Percentiles rank a stretch among this genome's conserved stretches.
phyloP scores from a whole-genome alignment of 2,888 invertebrate genomes.

The Latheticus oryzae region DNA sequence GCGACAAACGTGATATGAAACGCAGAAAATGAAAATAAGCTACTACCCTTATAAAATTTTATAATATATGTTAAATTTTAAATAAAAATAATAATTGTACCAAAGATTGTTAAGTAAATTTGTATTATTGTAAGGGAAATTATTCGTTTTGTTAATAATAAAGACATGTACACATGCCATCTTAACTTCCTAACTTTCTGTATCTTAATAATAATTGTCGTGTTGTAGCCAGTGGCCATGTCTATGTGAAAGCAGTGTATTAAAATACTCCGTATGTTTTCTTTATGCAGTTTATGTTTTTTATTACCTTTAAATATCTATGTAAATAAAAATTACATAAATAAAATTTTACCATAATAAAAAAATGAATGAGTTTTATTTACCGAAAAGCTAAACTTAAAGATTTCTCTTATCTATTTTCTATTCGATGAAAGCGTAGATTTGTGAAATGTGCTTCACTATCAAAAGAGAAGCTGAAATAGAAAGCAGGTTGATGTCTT shows the following conservation, averaged over 20 bases:
- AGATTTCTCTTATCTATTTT: conserved; percentile 12
- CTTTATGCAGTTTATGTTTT: conserved; percentile 51
- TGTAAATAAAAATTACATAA: conserved; percentile 51
- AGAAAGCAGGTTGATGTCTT: conserved; percentile 56
- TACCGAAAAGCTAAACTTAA: neutral
- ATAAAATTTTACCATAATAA: conserved; percentile 42
- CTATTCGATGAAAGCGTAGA: conserved; percentile 23
- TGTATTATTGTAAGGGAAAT: conserved; percentile 42
- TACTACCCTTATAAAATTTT: conserved; percentile 48
- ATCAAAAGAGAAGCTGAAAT: conserved; percentile 57
- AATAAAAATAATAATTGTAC: conserved; percentile 50
- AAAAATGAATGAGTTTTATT: conserved; percentile 1
- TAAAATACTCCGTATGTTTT: conserved; percentile 49
- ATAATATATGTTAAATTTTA: conserved; percentile 43
- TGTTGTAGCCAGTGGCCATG: conserved; percentile 55
- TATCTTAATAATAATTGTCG: conserved; percentile 52
- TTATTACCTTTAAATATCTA: conserved; percentile 55
- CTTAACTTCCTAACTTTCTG: conserved; percentile 47
- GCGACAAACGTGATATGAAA: neutral
- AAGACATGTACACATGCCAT: conserved; percentile 44
- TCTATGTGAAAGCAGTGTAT: conserved; percentile 53
- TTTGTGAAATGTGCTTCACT: conserved; percentile 38
- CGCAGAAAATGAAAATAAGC: too few relatives aligned
- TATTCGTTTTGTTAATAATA: conserved; percentile 38
- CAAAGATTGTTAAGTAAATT: conserved; percentile 54